A percentile compares a stretch with the other conserved stretches of the same genome.
These are phyloP conservation scores for Pterois miles DNA, from an alignment of 2,797 vertebrate genomes.

Conservation along the genomic window DNA sequence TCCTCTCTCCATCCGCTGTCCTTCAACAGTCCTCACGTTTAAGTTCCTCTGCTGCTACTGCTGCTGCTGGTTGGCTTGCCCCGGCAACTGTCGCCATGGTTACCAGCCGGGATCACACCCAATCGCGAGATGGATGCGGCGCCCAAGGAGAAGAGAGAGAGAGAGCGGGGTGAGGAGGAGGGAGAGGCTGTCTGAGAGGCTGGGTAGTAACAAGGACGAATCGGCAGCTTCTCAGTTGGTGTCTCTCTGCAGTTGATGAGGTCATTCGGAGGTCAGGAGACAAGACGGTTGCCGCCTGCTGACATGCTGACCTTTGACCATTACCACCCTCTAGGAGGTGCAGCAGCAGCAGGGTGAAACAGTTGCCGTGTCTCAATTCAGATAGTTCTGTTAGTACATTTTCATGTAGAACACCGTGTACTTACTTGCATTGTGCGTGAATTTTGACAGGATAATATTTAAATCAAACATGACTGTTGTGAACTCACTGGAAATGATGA, in stretches of 20 bases:
- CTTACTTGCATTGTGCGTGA: too few relatives aligned
- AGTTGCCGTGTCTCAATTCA: too few relatives aligned
- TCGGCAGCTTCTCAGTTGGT: not conserved
- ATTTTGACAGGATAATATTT: too few relatives aligned
- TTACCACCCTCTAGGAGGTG: not conserved
- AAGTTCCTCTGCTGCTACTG: constrained; percentile 1
- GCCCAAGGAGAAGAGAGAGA: not conserved
- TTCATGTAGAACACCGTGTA: too few relatives aligned
- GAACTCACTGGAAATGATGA: too few relatives aligned
- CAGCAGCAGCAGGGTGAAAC: not conserved
- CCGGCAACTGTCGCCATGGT: constrained; percentile 41
- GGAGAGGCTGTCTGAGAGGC: constrained; percentile 5
- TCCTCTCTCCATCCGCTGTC: not conserved
- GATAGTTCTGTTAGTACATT: too few relatives aligned
- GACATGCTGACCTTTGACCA: constrained; percentile 32
- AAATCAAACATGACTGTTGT: too few relatives aligned
- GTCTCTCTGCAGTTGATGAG: not conserved
- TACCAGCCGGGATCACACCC: constrained; percentile 39
- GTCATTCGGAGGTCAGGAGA: constrained; percentile 9
- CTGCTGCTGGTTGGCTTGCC: constrained; percentile 3
- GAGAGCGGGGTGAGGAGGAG: not conserved
- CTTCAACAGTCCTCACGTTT: constrained; percentile 47
- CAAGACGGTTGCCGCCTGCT: not conserved
- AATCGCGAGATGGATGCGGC: constrained; percentile 22
- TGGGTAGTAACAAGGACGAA: not conserved